Evolutionary conservation across 2,888 invertebrate species (phyloP).

Genomic region (Cheilosia variabilis): DNA sequence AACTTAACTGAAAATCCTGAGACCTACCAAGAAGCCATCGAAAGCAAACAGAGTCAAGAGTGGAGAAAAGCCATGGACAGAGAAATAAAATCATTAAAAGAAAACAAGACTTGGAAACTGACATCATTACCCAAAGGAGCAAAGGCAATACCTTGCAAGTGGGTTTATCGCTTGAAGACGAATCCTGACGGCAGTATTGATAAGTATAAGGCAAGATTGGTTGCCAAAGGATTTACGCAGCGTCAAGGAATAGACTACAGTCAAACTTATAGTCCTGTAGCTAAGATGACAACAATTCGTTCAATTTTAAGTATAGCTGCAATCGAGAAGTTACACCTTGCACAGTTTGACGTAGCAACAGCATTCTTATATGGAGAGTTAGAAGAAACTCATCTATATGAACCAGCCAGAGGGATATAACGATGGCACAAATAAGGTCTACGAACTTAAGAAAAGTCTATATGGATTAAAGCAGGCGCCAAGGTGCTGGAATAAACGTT

Average conservation of each 20-base stretch:
- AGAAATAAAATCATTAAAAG: background rate
- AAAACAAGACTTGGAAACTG: background rate
- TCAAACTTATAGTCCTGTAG: background rate
- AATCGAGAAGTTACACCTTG: background rate
- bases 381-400: no score
- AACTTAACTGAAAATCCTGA: no score
- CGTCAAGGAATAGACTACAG: background rate
- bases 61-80: background rate
- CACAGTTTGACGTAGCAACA: no score
- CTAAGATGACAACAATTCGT: background rate
- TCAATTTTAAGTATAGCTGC: background rate
- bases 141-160: background rate
- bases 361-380: no score
- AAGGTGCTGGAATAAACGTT: no score
- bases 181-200: background rate
- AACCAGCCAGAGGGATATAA: no score
- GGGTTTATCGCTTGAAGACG: background rate
- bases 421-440: no score
- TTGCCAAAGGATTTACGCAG: background rate
- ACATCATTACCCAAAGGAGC: background rate
- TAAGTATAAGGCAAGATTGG: background rate
- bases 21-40: no score
- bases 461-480: no score
- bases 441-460: no score
- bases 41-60: background rate